A percentile compares a stretch with the other conserved stretches of the same genome.
phyloP scores from a whole-genome alignment of 2,113 vertebrate species.

The Oenanthe melanoleuca region DNA sequence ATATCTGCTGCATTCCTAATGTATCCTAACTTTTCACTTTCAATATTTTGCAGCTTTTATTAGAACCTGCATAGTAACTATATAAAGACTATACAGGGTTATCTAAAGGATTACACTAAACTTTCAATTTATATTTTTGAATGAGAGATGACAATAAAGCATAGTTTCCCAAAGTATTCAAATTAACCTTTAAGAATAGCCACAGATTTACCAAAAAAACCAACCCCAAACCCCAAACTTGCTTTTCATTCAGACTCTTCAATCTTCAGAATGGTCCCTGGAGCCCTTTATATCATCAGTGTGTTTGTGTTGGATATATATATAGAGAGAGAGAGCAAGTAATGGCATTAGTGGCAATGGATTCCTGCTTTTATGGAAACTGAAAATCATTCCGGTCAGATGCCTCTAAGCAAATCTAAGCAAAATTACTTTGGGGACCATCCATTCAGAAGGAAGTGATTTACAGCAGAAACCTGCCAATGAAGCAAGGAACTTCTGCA shows the following conservation, averaged over 20 bases:
- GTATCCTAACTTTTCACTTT: neutral
- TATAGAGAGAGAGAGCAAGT: neutral
- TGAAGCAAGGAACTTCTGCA: neutral
- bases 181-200: neutral
- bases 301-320: neutral
- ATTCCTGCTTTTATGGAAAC: constrained; percentile 15
- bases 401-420: neutral
- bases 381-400: neutral
- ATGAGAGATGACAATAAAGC: neutral
- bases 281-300: neutral
- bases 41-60: neutral
- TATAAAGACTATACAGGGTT: neutral
- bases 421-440: neutral
- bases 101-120: neutral
- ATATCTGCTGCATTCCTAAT: neutral
- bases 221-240: neutral
- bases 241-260: neutral
- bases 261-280: neutral
- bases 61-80: neutral
- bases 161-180: neutral
- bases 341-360: neutral
- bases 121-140: neutral
- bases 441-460: neutral
- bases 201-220: neutral
- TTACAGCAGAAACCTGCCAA: neutral